phyloP scores from a whole-genome alignment of 2,113 vertebrate genomes.

The Xiphias gladius region DNA sequence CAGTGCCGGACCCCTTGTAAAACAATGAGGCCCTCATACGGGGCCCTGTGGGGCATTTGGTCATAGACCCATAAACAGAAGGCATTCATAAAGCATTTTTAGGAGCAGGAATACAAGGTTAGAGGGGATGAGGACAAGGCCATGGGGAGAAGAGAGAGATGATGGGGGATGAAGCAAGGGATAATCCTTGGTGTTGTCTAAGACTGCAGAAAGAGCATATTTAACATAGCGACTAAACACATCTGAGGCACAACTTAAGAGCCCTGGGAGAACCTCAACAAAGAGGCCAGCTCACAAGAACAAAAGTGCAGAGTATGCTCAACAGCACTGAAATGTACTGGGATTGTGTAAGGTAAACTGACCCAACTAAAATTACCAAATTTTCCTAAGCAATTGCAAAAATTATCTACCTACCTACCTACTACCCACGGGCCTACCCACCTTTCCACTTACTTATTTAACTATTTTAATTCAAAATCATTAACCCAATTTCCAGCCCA shows the following conservation, averaged over 20 bases:
- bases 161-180: slow-evolving; percentile 33
- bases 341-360: slow-evolving; percentile 5
- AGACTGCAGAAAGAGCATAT: slow-evolving; percentile 50
- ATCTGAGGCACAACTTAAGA: slow-evolving; percentile 47
- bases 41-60: slow-evolving; percentile 45
- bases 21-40: slow-evolving; percentile 59
- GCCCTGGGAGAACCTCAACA: slow-evolving; percentile 47
- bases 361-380: neutral
- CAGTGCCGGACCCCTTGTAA: slow-evolving; percentile 45
- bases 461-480: neutral
- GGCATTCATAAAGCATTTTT: slow-evolving; percentile 65
- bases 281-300: slow-evolving; percentile 35
- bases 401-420: neutral
- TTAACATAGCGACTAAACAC: slow-evolving; percentile 69
- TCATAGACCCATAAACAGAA: slow-evolving; percentile 62
- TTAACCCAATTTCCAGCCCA: neutral
- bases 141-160: slow-evolving; percentile 38
- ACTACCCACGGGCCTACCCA: neutral
- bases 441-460: neutral
- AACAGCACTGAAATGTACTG: slow-evolving; percentile 11
- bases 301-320: neutral
- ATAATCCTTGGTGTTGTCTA: slow-evolving; percentile 71
- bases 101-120: slow-evolving; percentile 48
- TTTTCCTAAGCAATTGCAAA: neutral
- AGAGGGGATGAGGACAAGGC: slow-evolving; percentile 64